These are phyloP conservation scores for Hemicentrotus pulcherrimus DNA, from an alignment of 35 echinoderm and acorn worm species.

Conservation along the genomic window DNA sequence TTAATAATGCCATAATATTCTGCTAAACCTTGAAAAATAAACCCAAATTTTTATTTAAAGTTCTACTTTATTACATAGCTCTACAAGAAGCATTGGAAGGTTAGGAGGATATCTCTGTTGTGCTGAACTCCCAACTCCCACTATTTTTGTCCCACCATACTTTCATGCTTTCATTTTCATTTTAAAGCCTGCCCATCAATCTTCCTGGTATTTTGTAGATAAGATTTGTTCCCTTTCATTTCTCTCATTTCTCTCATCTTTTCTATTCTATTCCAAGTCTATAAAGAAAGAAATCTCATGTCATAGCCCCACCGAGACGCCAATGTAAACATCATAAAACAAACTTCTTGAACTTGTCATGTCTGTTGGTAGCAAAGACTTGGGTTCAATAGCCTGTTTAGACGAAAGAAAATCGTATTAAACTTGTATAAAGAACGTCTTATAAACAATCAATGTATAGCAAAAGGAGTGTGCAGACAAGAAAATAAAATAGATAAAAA, in stretches of 20 bases:
- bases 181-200: not conserved
- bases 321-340: conserved; percentile 19
- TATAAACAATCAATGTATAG: too few species aligned
- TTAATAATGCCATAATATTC: too few species aligned
- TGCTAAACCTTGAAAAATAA: not conserved
- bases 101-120: not conserved
- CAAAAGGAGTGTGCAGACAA: too few species aligned
- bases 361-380: not conserved
- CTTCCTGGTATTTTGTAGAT: not conserved
- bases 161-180: not conserved
- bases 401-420: too few species aligned
- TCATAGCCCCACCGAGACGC: not conserved
- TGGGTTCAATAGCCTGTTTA: not conserved
- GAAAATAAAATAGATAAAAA: too few species aligned
- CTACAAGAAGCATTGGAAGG: not conserved
- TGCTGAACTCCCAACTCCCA: not conserved
- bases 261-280: not conserved
- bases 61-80: not conserved
- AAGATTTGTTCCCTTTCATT: not conserved
- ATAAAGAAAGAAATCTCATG: not conserved
- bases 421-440: too few species aligned
- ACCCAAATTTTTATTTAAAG: not conserved
- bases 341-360: not conserved
- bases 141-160: not conserved
- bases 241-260: not conserved